Evolutionary conservation across 2,888 invertebrate genomes (phyloP).

Genomic region (Thecocarcelia acutangulata): DNA sequence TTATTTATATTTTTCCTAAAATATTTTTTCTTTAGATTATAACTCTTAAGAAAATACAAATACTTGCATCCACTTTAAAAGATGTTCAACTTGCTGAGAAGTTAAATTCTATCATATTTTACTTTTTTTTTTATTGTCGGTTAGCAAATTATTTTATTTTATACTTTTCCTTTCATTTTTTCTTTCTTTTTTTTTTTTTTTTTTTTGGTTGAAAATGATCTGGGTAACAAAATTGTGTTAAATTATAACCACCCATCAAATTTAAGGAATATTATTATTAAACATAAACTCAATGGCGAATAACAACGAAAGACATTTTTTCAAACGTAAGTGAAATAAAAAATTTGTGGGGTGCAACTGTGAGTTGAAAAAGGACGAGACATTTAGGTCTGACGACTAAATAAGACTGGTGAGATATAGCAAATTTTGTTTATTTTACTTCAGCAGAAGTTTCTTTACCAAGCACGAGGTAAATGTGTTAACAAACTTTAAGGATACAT

Average conservation of each 20-base stretch:
- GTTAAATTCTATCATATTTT: background rate
- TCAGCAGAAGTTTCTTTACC: background rate
- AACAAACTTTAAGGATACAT: background rate
- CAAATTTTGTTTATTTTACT: slow-evolving; percentile 5
- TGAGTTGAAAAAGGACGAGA: background rate
- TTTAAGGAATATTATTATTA: slow-evolving; percentile 44
- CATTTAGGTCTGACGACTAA: background rate
- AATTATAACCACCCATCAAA: slow-evolving; percentile 64
- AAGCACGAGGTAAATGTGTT: background rate
- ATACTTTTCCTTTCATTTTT: background rate
- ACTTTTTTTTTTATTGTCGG: background rate
- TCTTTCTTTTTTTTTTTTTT: background rate
- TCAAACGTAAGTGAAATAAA: background rate
- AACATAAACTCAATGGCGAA: slow-evolving; percentile 47
- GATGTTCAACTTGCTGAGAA: slow-evolving; percentile 19
- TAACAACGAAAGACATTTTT: slow-evolving; percentile 46
- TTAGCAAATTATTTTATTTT: slow-evolving; percentile 20
- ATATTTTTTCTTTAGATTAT: slow-evolving; percentile 17
- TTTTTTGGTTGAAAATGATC: background rate
- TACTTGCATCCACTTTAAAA: slow-evolving; percentile 12
- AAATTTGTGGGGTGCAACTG: background rate
- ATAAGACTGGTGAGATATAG: slow-evolving; percentile 12
- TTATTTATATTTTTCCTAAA: background rate
- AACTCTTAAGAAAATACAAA: slow-evolving; percentile 2
- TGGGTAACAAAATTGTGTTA: slow-evolving; percentile 44